Evolutionary conservation across 2,113 vertebrate species (phyloP).

Genomic region (Rhynchomys soricoides): DNA sequence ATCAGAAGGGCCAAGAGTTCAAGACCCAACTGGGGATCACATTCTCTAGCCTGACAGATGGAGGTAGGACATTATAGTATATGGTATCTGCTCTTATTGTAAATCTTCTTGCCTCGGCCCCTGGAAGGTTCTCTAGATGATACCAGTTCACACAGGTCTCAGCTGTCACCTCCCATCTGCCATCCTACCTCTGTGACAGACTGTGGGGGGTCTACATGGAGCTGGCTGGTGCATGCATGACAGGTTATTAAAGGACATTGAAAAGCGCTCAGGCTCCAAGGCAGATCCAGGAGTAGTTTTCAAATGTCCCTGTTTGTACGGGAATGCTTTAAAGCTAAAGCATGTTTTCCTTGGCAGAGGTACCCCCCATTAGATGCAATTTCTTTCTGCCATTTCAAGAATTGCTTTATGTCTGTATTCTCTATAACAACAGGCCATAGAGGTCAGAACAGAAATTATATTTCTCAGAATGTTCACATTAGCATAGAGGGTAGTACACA

Average conservation of each 20-base stretch:
- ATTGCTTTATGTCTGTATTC: constrained; percentile 85
- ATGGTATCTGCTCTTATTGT: constrained; percentile 15
- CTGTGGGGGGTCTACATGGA: background rate
- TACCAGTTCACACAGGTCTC: constrained; percentile 37
- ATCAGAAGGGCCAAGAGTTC: constrained; percentile 42
- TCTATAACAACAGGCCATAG: constrained; percentile 79
- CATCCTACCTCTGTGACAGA: background rate
- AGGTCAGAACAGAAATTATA: constrained; percentile 87
- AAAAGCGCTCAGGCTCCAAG: constrained; percentile 74
- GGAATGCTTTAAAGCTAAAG: constrained; percentile 82
- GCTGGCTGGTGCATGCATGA: constrained; percentile 64
- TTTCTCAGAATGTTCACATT: constrained; percentile 85
- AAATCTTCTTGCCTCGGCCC: constrained; percentile 51
- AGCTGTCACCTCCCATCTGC: constrained; percentile 20
- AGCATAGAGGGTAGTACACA: constrained; percentile 78
- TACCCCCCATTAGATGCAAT: constrained; percentile 82
- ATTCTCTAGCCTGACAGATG: constrained; percentile 52
- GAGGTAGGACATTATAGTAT: background rate
- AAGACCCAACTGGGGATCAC: constrained; percentile 20
- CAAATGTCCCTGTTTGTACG: constrained; percentile 82
- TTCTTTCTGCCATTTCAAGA: constrained; percentile 85
- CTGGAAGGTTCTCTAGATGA: constrained; percentile 22
- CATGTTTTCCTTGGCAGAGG: constrained; percentile 87
- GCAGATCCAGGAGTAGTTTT: constrained; percentile 79
- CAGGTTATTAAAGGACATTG: constrained; percentile 79